Base-by-base conservation (phyloP, 2,888 invertebrate genomes). In the Esperia sulphurella region DNA sequence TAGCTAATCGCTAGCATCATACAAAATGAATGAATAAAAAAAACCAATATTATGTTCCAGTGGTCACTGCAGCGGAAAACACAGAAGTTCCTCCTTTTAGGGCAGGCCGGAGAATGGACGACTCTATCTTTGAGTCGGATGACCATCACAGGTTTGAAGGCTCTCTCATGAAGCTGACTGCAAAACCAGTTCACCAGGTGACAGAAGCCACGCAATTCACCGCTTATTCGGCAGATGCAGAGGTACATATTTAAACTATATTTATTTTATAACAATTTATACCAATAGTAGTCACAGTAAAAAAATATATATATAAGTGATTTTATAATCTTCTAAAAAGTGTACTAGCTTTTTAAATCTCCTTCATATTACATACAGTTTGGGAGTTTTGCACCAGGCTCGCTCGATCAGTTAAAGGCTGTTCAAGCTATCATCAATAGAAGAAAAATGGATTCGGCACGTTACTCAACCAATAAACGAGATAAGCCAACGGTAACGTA, bases 141-240 rank as follows among this genome's bases (percentile, higher is more conserved):
- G 75, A 73, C n/a, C 66, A 75, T 14, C 67, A 75, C 47, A 71
- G 61, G 31, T 85, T 71, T 44, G 85, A 86, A 48, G 83, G 82
- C 0, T 71, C 75, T 0, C 61, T 86, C 14, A 74, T 83, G 77
- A 79, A 68, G 48, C 67, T 84, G 0, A 84, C 83, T 0, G 75
- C 75, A 0, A 76, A 63, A 37, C 68, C 79, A 13, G 14, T 46
- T 7, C 8, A 33, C 14, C 33, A 5, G 5, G 21, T 21, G 21
- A 21, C 21, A 21, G 21, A 21, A 21, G 21, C 21, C 21, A 21
- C n/a, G 9, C 41, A 21, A 10, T n/a, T n/a, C n/a, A 35, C 35
- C 6, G 35, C 8, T 9, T n/a, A 35, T 6, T n/a, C 35, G 6
- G n/a, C 35, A n/a, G 35, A n/a, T 52, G 44, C 9, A 4, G 48